Base-by-base conservation (phyloP, 2,888 invertebrate genomes). In the Euplagia quadripunctaria region DNA sequence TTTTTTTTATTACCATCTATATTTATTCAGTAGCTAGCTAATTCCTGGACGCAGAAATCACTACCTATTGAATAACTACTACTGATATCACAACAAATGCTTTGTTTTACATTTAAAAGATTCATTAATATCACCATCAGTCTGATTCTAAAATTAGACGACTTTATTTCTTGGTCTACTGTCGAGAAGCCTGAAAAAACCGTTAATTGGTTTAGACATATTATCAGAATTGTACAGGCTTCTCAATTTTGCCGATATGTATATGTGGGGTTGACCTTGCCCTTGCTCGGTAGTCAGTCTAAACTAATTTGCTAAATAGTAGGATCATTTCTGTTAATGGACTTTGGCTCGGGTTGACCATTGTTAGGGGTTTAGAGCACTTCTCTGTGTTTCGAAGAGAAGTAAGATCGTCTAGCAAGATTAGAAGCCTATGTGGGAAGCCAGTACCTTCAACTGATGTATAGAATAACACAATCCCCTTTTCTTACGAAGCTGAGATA, bases 141-240 rank as follows among this genome's bases (percentile, higher is more conserved):
- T 58, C n/a, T 20, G 20, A 20, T 4, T 58, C 20, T 61, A 61
- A 61, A 31, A 51, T 64, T 42, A 49, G 20, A 46, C 17, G 51
- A 41, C 70, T 17, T 52, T 70, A n/a, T n/a, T 4, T 5, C 63
- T 63, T 17, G 12, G 64, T 14, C 43, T n/a, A 31, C 43, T n/a
- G 16, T 61, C 12, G 64, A 64, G 72, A 68, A 72, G 64, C 72
- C 72, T 55, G 55, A 41, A 68, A 63, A 52, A 64, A 46, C 58
- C 51, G 66, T 31, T 73, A 73, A 73, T 73, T 70, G 70, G 73
- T 67, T 73, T 67, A 73, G 6, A 70, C 17, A 61, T 52, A 55
- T 49, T 63, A 66, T 66, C 63, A 63, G 66, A 70, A 67, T 63
- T 73, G 2, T 67, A 63, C 43, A 43, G 73, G 67, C 63, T 73